Conservation (phyloP, 2,113 vertebrate species). For the Platysteira castanea region DNA sequence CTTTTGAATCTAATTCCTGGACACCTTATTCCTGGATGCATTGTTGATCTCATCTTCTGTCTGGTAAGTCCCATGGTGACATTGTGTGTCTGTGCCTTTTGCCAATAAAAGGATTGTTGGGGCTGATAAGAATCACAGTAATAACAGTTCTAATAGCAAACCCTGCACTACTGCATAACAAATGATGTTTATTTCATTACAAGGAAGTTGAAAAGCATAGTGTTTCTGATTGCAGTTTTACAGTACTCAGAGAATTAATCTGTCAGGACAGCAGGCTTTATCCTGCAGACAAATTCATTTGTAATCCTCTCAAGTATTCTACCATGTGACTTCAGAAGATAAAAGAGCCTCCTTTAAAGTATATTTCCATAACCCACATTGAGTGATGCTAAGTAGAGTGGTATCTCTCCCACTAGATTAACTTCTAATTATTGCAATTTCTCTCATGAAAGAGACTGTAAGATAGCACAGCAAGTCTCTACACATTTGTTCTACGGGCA, state of each 20-base stretch:
- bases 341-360: slow-evolving; percentile 30
- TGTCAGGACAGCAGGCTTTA: slow-evolving; percentile 28
- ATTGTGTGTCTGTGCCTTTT: not conserved
- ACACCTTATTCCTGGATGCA: not conserved
- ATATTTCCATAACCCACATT: slow-evolving; percentile 10
- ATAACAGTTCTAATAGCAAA: not conserved
- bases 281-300: slow-evolving; percentile 30
- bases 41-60: not conserved
- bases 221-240: not conserved
- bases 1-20: not conserved
- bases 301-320: slow-evolving; percentile 51
- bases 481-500: not conserved
- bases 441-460: slow-evolving; percentile 8
- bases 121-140: not conserved
- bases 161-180: not conserved
- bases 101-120: not conserved
- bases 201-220: not conserved
- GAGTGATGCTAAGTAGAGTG: not conserved
- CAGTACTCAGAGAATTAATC: slow-evolving; percentile 4
- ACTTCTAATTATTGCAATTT: slow-evolving; percentile 51
- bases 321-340: slow-evolving; percentile 45
- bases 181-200: not conserved
- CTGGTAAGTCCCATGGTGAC: not conserved
- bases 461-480: not conserved
- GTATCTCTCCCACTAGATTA: slow-evolving; percentile 36